Conservation (phyloP, 2,888 invertebrate species). For the Apeira syringaria region DNA sequence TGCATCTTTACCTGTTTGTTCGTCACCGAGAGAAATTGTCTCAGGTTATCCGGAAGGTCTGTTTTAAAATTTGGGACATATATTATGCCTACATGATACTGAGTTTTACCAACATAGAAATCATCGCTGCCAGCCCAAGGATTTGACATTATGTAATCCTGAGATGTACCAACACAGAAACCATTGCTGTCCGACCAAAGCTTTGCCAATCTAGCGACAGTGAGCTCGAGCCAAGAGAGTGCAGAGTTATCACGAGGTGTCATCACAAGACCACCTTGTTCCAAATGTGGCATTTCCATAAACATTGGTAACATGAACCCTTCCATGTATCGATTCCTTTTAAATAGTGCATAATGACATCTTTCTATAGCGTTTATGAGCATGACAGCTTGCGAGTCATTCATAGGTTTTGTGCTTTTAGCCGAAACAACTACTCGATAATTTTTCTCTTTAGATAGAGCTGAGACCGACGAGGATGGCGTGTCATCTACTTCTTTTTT, state of each 20-base stretch:
- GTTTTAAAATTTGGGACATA: background rate
- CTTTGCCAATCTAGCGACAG: background rate
- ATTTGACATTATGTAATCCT: too few species aligned
- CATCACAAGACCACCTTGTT: background rate
- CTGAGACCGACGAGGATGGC: too few species aligned
- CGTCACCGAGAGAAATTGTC: background rate
- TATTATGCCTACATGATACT: background rate
- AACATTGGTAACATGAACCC: background rate
- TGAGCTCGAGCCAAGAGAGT: background rate
- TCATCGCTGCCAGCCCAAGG: too few species aligned
- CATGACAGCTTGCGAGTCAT: background rate
- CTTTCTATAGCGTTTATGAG: background rate
- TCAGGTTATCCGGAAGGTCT: background rate
- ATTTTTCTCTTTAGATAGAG: background rate
- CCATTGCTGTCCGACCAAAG: background rate
- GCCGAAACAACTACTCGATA: background rate
- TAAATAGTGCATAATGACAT: background rate
- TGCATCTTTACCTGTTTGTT: background rate
- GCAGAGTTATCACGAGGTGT: background rate
- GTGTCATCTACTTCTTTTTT: too few species aligned
- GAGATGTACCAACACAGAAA: background rate
- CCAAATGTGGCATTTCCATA: background rate
- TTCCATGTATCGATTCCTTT: background rate
- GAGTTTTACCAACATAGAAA: too few species aligned
- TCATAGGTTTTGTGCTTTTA: background rate